These are phyloP conservation scores for Chelon auratus DNA, from an alignment of 2,797 vertebrate genomes.

Conservation along the genomic window DNA sequence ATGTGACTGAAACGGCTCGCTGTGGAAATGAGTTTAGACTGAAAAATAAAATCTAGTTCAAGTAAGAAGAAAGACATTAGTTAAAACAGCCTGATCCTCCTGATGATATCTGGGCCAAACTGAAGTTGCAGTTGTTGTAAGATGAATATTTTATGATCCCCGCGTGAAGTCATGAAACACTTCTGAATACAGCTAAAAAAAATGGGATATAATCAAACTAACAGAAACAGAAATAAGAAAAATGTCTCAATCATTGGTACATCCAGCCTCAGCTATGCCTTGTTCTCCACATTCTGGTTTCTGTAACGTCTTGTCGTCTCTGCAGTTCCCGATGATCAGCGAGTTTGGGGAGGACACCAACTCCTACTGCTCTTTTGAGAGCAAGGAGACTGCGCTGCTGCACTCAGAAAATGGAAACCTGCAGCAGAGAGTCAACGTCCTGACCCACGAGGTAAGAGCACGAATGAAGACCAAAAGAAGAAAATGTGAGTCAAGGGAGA, in stretches of 20 bases:
- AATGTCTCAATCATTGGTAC: neutral
- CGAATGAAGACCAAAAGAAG: neutral
- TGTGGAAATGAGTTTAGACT: slow-evolving; percentile 20
- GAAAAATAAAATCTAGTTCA: slow-evolving; percentile 40
- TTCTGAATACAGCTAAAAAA: slow-evolving; percentile 16
- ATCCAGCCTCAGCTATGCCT: neutral
- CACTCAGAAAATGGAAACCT: slow-evolving; percentile 94
- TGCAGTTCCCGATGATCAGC: slow-evolving; percentile 93
- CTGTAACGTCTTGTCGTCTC: neutral
- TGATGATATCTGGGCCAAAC: slow-evolving; percentile 57
- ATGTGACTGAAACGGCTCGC: slow-evolving; percentile 5
- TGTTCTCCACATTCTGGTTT: neutral
- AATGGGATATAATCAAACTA: slow-evolving; percentile 1
- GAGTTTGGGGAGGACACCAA: slow-evolving; percentile 94
- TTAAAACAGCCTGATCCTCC: slow-evolving; percentile 19
- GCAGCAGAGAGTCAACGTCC: slow-evolving; percentile 93
- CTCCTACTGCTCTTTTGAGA: slow-evolving; percentile 94
- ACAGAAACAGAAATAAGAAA: slow-evolving; percentile 17
- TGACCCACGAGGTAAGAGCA: slow-evolving; percentile 92
- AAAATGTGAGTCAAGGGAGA: no score
- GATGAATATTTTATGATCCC: slow-evolving; percentile 62
- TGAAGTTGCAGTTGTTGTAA: slow-evolving; percentile 32
- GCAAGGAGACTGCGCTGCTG: slow-evolving; percentile 93
- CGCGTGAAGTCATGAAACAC: slow-evolving; percentile 45
- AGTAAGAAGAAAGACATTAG: neutral